phyloP scores from a whole-genome alignment of 2,797 vertebrate species.

The Zalophus californianus region DNA sequence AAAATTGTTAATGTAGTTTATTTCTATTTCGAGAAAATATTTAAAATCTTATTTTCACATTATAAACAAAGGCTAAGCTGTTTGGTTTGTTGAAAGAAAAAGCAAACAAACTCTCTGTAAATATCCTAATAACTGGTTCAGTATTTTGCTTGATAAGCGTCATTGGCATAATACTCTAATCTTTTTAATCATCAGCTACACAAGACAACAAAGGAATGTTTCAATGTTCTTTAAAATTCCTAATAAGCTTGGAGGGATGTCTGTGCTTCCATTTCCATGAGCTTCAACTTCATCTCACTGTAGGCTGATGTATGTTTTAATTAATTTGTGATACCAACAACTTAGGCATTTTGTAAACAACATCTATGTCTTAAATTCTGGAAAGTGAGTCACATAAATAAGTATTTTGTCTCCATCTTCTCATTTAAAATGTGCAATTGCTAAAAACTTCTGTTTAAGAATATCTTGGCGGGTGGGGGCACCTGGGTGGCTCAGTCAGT shows the following conservation, averaged over 20 bases:
- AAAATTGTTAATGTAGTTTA: conserved; percentile 26
- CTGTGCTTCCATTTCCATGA: neutral
- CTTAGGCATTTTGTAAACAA: neutral
- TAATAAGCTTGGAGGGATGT: conserved; percentile 32
- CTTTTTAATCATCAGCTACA: conserved; percentile 58
- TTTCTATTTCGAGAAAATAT: conserved; percentile 48
- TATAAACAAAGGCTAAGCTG: conserved; percentile 57
- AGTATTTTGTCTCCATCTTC: neutral
- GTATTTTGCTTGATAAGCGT: conserved; percentile 51
- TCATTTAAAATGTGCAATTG: conserved; percentile 49
- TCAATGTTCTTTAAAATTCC: conserved; percentile 50
- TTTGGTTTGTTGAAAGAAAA: neutral
- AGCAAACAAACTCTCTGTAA: conserved; percentile 18
- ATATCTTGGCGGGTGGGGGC: neutral
- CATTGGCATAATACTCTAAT: conserved; percentile 10
- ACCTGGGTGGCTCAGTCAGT: neutral
- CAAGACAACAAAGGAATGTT: conserved; percentile 23
- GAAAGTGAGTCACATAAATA: conserved; percentile 43
- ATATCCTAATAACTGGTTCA: conserved; percentile 31
- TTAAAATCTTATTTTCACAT: conserved; percentile 10
- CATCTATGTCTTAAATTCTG: neutral
- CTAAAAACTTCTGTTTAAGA: conserved; percentile 36
- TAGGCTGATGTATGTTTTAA: neutral
- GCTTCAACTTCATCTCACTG: neutral
- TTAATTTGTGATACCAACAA: neutral